Conservation (phyloP, 1,140 invertebrate species). For the Neodiprion virginianus region DNA sequence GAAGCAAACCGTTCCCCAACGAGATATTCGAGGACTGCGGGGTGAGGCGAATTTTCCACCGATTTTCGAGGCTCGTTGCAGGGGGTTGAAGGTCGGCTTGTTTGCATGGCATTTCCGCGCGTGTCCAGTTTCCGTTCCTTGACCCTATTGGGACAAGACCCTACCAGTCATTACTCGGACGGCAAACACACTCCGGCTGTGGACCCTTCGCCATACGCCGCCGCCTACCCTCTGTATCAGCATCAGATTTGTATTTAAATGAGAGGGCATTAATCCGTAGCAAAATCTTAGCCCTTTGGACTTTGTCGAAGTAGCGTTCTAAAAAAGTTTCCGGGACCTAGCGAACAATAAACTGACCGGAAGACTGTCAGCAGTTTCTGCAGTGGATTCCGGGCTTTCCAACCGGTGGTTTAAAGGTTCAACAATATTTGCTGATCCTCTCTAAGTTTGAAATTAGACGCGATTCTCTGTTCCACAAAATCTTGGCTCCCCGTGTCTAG, state of each 20-base stretch:
- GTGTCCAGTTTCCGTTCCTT: constrained; percentile 46
- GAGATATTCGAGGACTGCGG: constrained; percentile 19
- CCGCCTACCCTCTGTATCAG: constrained; percentile 47
- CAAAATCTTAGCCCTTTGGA: constrained; percentile 31
- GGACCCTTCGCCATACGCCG: constrained; percentile 40
- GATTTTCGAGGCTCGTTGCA: too few species aligned
- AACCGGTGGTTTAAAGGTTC: constrained; percentile 15
- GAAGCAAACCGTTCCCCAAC: constrained; percentile 9
- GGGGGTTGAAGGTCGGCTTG: constrained; percentile 34
- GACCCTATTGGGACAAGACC: constrained; percentile 35
- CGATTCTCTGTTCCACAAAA: too few species aligned
- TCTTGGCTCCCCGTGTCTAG: neutral
- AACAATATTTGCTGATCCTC: too few species aligned
- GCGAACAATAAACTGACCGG: constrained; percentile 37
- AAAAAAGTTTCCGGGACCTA: constrained; percentile 15
- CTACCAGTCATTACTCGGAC: constrained; percentile 60
- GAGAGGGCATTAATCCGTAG: constrained; percentile 58
- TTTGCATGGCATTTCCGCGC: constrained; percentile 58
- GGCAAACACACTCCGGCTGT: constrained; percentile 62
- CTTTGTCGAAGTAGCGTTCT: too few species aligned
- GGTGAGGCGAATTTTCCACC: neutral
- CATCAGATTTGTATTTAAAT: constrained; percentile 64
- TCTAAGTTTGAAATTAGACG: too few species aligned
- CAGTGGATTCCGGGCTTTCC: constrained; percentile 11
- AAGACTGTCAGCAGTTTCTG: constrained; percentile 42